These are phyloP conservation scores for Diarsia rubi DNA, from an alignment of 2,888 invertebrate species.

Conservation along the genomic window DNA sequence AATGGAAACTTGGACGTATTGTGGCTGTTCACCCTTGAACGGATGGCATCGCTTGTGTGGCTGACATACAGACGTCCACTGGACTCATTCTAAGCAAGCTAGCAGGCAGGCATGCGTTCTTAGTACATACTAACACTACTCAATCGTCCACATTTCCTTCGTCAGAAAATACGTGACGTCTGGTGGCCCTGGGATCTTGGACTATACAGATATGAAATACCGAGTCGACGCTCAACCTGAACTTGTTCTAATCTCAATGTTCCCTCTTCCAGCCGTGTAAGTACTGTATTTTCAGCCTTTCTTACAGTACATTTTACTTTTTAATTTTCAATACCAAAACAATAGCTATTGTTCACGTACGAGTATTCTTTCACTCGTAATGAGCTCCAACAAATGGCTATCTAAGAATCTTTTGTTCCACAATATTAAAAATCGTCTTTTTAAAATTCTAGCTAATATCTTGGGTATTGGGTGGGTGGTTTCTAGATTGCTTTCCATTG, in stretches of 20 bases:
- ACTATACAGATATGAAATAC: neutral
- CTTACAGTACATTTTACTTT: conserved; percentile 25
- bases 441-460: conserved; percentile 42
- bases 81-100: too few relatives aligned
- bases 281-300: neutral
- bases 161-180: too few relatives aligned
- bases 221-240: neutral
- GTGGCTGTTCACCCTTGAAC: too few relatives aligned
- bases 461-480: conserved; percentile 40
- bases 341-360: conserved; percentile 46
- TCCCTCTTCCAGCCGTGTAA: too few relatives aligned
- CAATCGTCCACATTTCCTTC: too few relatives aligned
- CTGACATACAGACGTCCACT: too few relatives aligned
- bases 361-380: conserved; percentile 45
- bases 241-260: neutral
- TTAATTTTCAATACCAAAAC: conserved; percentile 57
- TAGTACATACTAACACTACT: too few relatives aligned
- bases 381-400: conserved; percentile 54
- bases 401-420: conserved; percentile 55
- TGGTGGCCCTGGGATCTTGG: too few relatives aligned
- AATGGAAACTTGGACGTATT: too few relatives aligned
- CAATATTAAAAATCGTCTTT: conserved; percentile 58
- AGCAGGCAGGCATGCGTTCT: too few relatives aligned
- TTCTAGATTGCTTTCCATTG: conserved; percentile 17
- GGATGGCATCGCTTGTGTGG: too few relatives aligned